These are phyloP conservation scores for Anthopleura sola DNA, from an alignment of 64 coral and sea anemone species.

Conservation along the genomic window DNA sequence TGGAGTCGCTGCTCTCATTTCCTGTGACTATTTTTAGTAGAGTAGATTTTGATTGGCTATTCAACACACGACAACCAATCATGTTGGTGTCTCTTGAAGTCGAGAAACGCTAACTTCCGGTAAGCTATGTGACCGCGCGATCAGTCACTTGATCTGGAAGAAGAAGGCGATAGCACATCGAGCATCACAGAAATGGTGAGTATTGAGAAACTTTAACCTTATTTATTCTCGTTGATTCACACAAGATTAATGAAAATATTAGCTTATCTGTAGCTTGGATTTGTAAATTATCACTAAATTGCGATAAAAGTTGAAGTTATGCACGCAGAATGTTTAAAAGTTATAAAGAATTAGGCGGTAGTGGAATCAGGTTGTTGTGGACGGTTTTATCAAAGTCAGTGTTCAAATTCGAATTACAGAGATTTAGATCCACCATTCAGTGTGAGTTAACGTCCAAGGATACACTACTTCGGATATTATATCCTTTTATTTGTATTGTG, in stretches of 20 bases:
- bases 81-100: not conserved
- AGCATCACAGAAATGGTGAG: conserved; percentile 67
- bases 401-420: not conserved
- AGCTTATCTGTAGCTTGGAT: not conserved
- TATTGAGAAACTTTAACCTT: not conserved
- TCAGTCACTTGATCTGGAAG: not conserved
- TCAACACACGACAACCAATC: conserved; percentile 29
- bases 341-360: not conserved
- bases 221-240: not conserved
- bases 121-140: conserved; percentile 62
- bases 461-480: not conserved
- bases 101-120: conserved; percentile 50
- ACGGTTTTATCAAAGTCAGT: not conserved
- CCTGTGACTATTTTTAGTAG: conserved; percentile 84
- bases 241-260: not conserved
- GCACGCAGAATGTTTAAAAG: not conserved
- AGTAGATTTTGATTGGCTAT: conserved; percentile 61
- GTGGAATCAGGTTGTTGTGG: not conserved
- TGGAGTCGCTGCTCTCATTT: conserved; percentile 59
- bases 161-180: too few relatives aligned
- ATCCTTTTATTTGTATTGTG: not conserved
- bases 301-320: not conserved
- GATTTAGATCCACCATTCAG: not conserved
- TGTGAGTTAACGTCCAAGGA: not conserved
- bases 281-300: not conserved